phyloP scores from a whole-genome alignment of 2,797 vertebrate genomes.

The Apodemus agrarius region DNA sequence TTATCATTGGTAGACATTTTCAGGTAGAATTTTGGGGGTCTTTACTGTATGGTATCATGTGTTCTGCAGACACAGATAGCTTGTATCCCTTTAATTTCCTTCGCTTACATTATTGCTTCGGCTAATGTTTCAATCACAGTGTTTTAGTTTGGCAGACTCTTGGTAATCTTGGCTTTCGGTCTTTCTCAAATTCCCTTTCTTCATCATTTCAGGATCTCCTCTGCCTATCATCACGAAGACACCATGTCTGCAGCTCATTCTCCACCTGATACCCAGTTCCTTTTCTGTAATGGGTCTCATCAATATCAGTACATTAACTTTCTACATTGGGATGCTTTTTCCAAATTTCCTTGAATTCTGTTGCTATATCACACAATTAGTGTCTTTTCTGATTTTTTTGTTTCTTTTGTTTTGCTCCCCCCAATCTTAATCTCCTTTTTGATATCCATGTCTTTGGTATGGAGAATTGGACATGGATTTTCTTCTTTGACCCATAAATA shows the following conservation, averaged over 20 bases:
- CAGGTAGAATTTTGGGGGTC: neutral
- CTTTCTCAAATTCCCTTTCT: neutral
- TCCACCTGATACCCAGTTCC: neutral
- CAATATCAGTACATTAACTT: neutral
- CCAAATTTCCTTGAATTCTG: neutral
- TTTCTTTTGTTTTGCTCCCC: neutral
- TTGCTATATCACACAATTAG: neutral
- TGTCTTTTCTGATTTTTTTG: neutral
- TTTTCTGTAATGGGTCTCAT: neutral
- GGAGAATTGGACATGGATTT: neutral
- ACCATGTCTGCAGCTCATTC: neutral
- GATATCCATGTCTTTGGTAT: neutral
- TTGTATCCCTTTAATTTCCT: too few relatives aligned
- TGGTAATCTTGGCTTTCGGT: neutral
- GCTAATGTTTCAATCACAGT: neutral
- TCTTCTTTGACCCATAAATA: constrained; percentile 2
- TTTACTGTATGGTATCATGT: neutral
- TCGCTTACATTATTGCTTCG: neutral
- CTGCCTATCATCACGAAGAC: neutral
- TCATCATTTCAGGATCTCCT: neutral
- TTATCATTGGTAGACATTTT: neutral
- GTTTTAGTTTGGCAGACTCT: neutral
- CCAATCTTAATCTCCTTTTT: neutral
- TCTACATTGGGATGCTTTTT: neutral
- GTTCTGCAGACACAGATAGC: neutral